These are phyloP conservation scores for Orthosia gothica DNA, from an alignment of 2,888 invertebrate genomes.

Conservation along the genomic window DNA sequence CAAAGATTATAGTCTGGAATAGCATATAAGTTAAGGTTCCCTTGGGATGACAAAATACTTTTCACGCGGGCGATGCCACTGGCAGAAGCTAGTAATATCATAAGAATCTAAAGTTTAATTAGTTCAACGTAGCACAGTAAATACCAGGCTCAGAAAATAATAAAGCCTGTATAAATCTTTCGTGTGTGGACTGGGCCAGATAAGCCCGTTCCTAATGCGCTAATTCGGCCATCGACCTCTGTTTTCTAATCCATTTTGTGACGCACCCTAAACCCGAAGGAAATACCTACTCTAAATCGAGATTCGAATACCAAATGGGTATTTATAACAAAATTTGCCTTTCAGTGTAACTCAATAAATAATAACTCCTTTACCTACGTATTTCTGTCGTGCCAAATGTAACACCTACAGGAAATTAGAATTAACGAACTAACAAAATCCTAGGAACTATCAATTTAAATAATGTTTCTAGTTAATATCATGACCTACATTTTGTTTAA, in stretches of 20 bases:
- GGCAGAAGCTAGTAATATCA: too few relatives aligned
- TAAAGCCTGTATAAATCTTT: background rate
- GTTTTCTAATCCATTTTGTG: constrained; percentile 25
- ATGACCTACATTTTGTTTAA: constrained; percentile 49
- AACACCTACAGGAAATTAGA: constrained; percentile 35
- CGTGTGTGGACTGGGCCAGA: background rate
- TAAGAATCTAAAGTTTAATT: background rate
- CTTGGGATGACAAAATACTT: too few relatives aligned
- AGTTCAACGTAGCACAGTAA: background rate
- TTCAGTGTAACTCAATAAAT: constrained; percentile 5
- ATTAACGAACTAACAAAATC: constrained; percentile 51
- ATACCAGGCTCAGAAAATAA: background rate
- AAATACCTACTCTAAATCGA: background rate
- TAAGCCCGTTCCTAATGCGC: background rate
- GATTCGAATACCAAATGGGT: constrained; percentile 25
- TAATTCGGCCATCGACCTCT: constrained; percentile 15
- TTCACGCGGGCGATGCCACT: too few relatives aligned
- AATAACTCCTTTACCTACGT: background rate
- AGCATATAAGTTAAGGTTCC: too few relatives aligned
- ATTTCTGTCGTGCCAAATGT: constrained; percentile 32
- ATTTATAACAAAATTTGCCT: constrained; percentile 16
- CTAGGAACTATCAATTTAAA: constrained; percentile 56
- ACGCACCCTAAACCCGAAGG: constrained; percentile 1
- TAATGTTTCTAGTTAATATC: constrained; percentile 52
- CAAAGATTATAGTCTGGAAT: too few relatives aligned